Evolutionary conservation across 2,888 invertebrate genomes (phyloP).

Genomic region (Arctia plantaginis): DNA sequence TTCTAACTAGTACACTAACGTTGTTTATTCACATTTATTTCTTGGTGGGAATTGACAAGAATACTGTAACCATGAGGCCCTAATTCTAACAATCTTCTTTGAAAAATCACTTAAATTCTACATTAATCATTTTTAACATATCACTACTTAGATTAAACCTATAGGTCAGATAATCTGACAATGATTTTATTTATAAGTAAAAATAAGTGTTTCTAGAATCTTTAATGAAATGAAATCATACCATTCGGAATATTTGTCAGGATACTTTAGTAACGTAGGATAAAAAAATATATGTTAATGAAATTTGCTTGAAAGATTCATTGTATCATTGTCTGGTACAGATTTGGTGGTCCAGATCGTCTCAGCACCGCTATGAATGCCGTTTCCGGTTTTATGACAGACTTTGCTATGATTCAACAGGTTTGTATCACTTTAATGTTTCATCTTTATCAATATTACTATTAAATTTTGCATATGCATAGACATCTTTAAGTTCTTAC

Average conservation of each 20-base stretch:
- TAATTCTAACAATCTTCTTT: neutral
- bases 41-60: neutral
- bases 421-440: slow-evolving; percentile 46
- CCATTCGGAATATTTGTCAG: too few relatives aligned
- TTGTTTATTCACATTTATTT: neutral
- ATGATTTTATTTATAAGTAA: neutral
- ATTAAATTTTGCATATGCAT: too few relatives aligned
- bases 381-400: slow-evolving; percentile 64
- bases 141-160: too few relatives aligned
- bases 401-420: slow-evolving; percentile 61
- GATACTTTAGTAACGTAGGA: neutral
- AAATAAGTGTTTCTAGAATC: too few relatives aligned
- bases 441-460: neutral
- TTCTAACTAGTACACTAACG: neutral
- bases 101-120: neutral
- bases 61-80: neutral
- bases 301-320: neutral
- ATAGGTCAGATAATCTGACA: neutral
- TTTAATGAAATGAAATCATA: neutral
- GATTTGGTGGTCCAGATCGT: slow-evolving; percentile 75
- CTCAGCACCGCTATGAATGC: slow-evolving; percentile 64
- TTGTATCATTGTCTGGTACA: slow-evolving; percentile 41
- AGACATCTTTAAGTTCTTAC: too few relatives aligned
- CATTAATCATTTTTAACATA: too few relatives aligned
- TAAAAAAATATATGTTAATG: neutral